A percentile compares a stretch with the other conserved stretches of the same genome.
Conservation (phyloP, 2,113 vertebrate species). For the Tamias sibiricus region DNA sequence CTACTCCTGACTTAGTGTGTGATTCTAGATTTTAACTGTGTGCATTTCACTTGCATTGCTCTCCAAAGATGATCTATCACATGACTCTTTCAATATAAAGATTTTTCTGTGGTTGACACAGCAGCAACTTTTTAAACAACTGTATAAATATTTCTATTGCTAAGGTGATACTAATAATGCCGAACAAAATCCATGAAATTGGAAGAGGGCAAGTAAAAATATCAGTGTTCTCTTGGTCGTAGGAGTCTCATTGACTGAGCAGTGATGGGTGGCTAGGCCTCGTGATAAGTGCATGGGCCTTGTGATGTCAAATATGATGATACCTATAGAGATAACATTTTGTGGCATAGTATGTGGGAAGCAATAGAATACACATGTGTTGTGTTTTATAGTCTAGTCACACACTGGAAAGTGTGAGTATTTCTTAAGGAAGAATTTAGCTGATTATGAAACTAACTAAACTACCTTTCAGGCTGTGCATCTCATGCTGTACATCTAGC, state of each 20-base stretch:
- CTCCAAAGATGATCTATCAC: background rate
- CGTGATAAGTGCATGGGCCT: background rate
- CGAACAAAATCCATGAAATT: background rate
- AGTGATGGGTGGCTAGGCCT: background rate
- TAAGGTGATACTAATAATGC: background rate
- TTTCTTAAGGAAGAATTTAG: background rate
- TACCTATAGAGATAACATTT: background rate
- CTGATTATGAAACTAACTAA: background rate
- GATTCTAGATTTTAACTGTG: background rate
- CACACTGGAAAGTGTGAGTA: background rate
- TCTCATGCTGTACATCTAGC: background rate
- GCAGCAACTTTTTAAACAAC: background rate
- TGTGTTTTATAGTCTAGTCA: background rate
- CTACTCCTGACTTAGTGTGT: background rate
- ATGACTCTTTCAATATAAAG: slow-evolving; percentile 20
- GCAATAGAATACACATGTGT: background rate
- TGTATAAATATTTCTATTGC: background rate
- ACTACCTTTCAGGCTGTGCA: background rate
- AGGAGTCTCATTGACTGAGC: background rate
- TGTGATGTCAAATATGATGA: background rate
- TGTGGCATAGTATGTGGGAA: background rate
- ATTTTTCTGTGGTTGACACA: background rate
- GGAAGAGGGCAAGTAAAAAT: background rate
- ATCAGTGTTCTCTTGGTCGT: background rate
- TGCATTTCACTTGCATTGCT: slow-evolving; percentile 29